phyloP scores from a whole-genome alignment of 2,113 vertebrate genomes.

The Pachyramphus minor region DNA sequence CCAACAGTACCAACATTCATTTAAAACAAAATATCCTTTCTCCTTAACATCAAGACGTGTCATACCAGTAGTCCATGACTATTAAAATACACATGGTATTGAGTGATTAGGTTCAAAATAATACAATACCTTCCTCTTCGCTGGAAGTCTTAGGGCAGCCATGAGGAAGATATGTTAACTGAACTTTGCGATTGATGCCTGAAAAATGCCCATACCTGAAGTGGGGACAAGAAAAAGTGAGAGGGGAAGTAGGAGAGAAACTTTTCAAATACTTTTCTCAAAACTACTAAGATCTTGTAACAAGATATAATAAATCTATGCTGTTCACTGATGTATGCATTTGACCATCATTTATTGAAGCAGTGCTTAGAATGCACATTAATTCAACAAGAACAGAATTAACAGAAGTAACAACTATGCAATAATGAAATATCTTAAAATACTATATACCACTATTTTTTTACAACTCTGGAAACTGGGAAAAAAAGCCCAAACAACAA shows the following conservation, averaged over 20 bases:
- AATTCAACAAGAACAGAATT: not conserved
- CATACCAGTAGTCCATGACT: not conserved
- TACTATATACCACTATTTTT: not conserved
- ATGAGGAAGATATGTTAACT: constrained; percentile 90
- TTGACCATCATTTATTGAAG: not conserved
- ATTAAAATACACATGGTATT: not conserved
- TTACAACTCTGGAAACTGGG: not conserved
- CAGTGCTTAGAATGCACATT: not conserved
- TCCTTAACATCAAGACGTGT: not conserved
- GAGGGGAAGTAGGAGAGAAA: not conserved
- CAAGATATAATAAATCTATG: not conserved
- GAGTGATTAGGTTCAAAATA: not conserved
- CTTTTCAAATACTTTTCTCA: not conserved
- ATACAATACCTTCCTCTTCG: constrained; percentile 86
- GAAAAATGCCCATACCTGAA: constrained; percentile 91
- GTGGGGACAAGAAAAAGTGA: not conserved
- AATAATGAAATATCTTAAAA: not conserved
- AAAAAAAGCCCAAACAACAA: not conserved
- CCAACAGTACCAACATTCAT: not conserved
- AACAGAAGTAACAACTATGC: not conserved
- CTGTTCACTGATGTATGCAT: not conserved
- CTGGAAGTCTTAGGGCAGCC: constrained; percentile 91
- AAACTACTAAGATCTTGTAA: not conserved
- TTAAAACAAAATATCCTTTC: not conserved
- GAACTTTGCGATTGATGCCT: constrained; percentile 91